Conservation (phyloP, 2,113 vertebrate species). For the Tragelaphus scriptus region DNA sequence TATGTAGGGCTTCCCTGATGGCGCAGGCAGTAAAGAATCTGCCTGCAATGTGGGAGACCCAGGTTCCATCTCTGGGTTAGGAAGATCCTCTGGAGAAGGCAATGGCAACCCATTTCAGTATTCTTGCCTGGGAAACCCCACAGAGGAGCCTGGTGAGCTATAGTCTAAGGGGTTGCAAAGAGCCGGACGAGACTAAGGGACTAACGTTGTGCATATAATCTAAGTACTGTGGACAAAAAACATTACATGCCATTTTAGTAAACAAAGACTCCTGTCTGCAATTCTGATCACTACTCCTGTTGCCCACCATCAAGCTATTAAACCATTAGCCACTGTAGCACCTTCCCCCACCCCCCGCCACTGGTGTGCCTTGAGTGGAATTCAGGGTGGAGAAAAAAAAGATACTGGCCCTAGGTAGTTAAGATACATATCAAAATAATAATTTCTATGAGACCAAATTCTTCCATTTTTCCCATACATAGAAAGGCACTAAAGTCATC, state of each 20-base stretch:
- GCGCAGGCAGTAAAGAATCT: neutral
- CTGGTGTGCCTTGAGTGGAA: neutral
- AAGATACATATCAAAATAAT: neutral
- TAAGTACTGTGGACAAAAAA: neutral
- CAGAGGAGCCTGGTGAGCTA: neutral
- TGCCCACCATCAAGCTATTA: neutral
- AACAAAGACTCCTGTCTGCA: neutral
- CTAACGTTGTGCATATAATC: neutral
- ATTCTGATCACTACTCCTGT: neutral
- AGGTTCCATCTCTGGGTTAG: neutral
- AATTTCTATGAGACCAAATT: neutral
- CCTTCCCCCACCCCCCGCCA: accelerated
- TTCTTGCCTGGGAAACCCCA: neutral
- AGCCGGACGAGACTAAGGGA: accelerated
- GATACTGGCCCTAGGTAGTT: neutral
- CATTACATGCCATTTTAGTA: neutral
- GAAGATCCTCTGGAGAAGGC: neutral
- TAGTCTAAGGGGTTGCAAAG: neutral
- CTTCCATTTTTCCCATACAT: neutral
- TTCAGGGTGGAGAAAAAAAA: neutral
- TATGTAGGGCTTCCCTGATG: neutral
- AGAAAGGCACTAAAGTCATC: neutral
- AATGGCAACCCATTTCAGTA: neutral
- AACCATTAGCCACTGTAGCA: neutral
- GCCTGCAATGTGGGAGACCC: neutral